phyloP scores from a whole-genome alignment of 2,888 invertebrate species.

The Hemaris fuciformis region DNA sequence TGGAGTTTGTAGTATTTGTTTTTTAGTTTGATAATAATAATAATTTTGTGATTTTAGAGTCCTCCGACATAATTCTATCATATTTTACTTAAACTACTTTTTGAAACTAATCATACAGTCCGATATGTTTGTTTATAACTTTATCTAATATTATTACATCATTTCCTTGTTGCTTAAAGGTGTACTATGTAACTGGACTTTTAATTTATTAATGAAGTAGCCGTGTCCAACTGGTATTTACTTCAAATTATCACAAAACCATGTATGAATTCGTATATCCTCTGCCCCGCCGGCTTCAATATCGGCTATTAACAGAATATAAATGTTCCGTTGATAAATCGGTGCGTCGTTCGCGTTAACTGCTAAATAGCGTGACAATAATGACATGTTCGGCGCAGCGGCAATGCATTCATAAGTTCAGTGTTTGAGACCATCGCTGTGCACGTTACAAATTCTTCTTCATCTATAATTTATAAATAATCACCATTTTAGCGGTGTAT shows the following conservation, averaged over 20 bases:
- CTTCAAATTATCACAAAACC: not conserved
- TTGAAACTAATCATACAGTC: too few species aligned
- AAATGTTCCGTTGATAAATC: conserved; percentile 77
- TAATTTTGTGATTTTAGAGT: too few species aligned
- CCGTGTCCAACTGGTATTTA: not conserved
- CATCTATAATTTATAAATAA: conserved; percentile 5
- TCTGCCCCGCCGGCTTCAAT: conserved; percentile 40
- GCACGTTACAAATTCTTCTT: not conserved
- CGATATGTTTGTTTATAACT: too few species aligned
- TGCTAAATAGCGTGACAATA: conserved; percentile 79
- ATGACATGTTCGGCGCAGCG: conserved; percentile 39
- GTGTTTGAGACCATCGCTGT: not conserved
- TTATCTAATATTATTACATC: too few species aligned
- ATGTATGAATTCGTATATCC: conserved; percentile 3
- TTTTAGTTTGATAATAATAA: too few species aligned
- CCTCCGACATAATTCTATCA: too few species aligned
- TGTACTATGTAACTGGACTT: too few species aligned
- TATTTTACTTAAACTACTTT: too few species aligned
- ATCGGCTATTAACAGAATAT: conserved; percentile 72
- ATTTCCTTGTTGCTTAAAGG: too few species aligned
- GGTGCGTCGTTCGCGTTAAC: conserved; percentile 60
- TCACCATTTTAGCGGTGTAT: not conserved
- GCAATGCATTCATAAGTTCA: conserved; percentile 9
- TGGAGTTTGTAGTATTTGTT: too few species aligned
- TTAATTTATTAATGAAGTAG: not conserved